Percentiles rank a stretch among this genome's conserved stretches.
These are phyloP conservation scores for Trileptium ribeirensis DNA, from an alignment of 2,888 invertebrate genomes.

Conservation along the genomic window DNA sequence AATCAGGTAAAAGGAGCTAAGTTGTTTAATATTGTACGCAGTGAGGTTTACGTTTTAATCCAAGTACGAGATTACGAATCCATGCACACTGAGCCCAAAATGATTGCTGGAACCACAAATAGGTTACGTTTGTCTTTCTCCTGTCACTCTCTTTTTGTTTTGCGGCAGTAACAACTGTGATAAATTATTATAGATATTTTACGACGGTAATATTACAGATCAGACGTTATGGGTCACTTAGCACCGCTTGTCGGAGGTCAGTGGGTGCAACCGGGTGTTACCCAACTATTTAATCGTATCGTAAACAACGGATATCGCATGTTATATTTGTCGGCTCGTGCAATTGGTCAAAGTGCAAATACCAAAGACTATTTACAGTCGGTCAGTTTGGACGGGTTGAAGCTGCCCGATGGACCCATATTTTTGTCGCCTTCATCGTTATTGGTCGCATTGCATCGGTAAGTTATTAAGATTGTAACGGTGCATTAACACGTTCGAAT, in stretches of 20 bases:
- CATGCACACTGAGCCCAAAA: too few species aligned
- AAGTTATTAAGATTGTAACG: constrained; percentile 33
- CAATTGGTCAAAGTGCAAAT: constrained; percentile 75
- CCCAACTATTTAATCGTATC: constrained; percentile 91
- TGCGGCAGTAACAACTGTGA: too few species aligned
- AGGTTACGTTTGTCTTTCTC: too few species aligned
- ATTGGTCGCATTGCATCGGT: constrained; percentile 83
- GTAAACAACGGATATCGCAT: constrained; percentile 94
- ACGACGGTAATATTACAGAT: too few species aligned
- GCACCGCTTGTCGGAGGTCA: constrained; percentile 77
- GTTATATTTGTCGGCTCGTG: constrained; percentile 89
- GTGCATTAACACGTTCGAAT: too few species aligned
- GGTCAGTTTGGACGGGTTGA: constrained; percentile 83
- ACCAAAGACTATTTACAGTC: constrained; percentile 91
- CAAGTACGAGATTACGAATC: too few species aligned
- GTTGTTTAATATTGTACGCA: too few species aligned
- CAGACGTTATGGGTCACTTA: constrained; percentile 95
- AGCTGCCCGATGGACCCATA: constrained; percentile 89
- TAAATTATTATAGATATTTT: too few species aligned
- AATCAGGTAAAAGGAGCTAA: too few species aligned
- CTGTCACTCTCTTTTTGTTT: too few species aligned
- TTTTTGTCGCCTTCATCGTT: constrained; percentile 93
- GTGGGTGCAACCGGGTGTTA: constrained; percentile 98
- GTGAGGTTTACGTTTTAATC: too few species aligned
- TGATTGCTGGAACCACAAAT: too few species aligned